Base-by-base conservation (phyloP, 2,888 invertebrate genomes). In the Drosophila eohydei region DNA sequence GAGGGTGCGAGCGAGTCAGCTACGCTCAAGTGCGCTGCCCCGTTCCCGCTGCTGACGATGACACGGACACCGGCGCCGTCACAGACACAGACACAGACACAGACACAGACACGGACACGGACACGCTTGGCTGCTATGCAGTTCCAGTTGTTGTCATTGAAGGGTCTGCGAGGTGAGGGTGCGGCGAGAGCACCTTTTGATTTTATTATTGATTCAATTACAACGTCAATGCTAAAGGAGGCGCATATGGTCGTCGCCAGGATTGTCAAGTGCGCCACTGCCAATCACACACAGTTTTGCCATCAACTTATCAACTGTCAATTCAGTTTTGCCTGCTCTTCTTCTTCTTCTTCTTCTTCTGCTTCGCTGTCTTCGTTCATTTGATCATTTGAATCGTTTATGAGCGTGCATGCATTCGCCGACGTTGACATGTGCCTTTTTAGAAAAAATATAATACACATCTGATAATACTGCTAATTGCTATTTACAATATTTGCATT, bases 161-260 rank as follows among this genome's bases (percentile, higher is more conserved):
- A 30, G 43, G 11, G n/a, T 12, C 32, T 12, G 9, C 30, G 28
- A 28, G 36, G 28, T 7, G 38, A 7, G 14, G 36, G 44, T 34
- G 55, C 4, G 36, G 54, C 44, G 41, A 41, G 16, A 60, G 57
- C 65, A 73, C 82, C 69, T 80, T 85, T 76, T 78, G 81, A 83
- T 79, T 83, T 81, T 78, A 69, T 81, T 84, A 86, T 86, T 86
- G 86, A 84, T 86, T 84, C 83, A 84, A 84, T 84, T 84, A 84
- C 65, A 83, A 77, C 66, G 83, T 83, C 83, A 86, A 81, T 76
- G 78, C 71, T 38, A 66, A 57, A 58, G 46, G 48, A 60, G 61
- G 40, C 57, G 54, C 61, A 60, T 46, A 61, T 65, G 64, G 55
- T 55, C 44, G 52, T 56, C 60, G 54, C 50, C 63, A 71, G 61